Base-by-base conservation (phyloP, 2,888 invertebrate genomes). In the Chrysotoxum bicinctum region DNA sequence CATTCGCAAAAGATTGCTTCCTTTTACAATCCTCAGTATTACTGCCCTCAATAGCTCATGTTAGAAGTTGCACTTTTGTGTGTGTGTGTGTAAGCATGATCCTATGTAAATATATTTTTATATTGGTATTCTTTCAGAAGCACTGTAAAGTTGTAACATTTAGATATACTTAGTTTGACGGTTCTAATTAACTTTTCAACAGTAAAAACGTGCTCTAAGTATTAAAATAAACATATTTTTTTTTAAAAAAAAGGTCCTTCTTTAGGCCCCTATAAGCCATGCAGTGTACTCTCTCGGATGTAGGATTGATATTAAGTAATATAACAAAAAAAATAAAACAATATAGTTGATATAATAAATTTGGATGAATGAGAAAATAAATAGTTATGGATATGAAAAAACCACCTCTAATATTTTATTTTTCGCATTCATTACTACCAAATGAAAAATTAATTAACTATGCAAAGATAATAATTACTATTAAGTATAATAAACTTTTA, bases 201-300 rank as follows among this genome's bases (percentile, higher is more conserved):
- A 62, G 10, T 12, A 30, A 66, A 30, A 48, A 84, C 54, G 79
- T 84, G 84, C 77, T 62, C 45, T 77, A 40, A n/a, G 40, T 14
- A 26, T 14, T 66, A 16, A 37, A 54, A 19, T 23, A 58, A 4
- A 48, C 62, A 32, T 40, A 3, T 3, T 26, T 26, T 40, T 50
- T 23, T 60, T 16, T 10, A 68, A 68, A 48, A 14, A 68, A 68
- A 48, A 43, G 72, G 70, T 60, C 75, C 75, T 50, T 30, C 73
- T 35, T 73, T 77, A 64, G 62, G 79, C 62, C 73, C 73, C 21
- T 16, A 8, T 50, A 91, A 92, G 92, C 92, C 92, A 92, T 92
- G 92, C 92, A 91, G 90, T 91, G 92, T 89, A 90, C 89, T 91
- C 92, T 92, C 92, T 92, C 92, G 92, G 91, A 92, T 88, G 89